Conservation (phyloP, 37 sponge, comb jelly and placozoan genomes). For the Tethya wilhelma region DNA sequence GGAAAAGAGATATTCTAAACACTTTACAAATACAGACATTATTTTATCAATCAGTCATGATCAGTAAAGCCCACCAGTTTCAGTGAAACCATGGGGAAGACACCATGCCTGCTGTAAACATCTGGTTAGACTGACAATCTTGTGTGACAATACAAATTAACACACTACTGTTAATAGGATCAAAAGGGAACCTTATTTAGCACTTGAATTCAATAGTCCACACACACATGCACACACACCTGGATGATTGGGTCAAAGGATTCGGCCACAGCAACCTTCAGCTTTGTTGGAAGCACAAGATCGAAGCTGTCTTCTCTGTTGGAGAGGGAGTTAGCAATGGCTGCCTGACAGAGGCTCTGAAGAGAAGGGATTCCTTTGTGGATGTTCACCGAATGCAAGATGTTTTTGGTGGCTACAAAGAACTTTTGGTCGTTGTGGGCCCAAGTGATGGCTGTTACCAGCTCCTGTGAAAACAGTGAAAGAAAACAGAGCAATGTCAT, state of each 20-base stretch:
- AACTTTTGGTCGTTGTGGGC: conserved; percentile 75
- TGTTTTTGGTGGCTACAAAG: conserved; percentile 79
- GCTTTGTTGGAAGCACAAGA: conserved; percentile 69
- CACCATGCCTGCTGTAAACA: too few species aligned
- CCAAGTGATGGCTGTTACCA: conserved; percentile 88
- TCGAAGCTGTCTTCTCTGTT: conserved; percentile 50
- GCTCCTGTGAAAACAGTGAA: conserved; percentile 53
- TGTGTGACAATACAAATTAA: too few species aligned
- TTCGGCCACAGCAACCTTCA: conserved; percentile 60
- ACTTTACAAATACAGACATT: too few species aligned
- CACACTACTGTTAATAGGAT: too few species aligned
- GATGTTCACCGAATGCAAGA: conserved; percentile 74
- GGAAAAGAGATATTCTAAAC: too few species aligned
- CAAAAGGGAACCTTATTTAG: too few species aligned
- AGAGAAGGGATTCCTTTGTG: conserved; percentile 69
- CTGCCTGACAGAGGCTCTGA: conserved; percentile 61
- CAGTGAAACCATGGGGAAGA: too few species aligned
- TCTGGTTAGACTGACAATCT: too few species aligned
- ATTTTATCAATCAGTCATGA: too few species aligned
- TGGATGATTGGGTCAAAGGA: conserved; percentile 70
- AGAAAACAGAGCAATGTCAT: too few species aligned
- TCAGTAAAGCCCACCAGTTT: too few species aligned
- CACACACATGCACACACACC: conserved; percentile 41
- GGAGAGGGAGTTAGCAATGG: conserved; percentile 39
- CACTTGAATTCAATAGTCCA: too few species aligned